Conservation (phyloP, 2,888 invertebrate genomes). For the Pseudoips prasinana region DNA sequence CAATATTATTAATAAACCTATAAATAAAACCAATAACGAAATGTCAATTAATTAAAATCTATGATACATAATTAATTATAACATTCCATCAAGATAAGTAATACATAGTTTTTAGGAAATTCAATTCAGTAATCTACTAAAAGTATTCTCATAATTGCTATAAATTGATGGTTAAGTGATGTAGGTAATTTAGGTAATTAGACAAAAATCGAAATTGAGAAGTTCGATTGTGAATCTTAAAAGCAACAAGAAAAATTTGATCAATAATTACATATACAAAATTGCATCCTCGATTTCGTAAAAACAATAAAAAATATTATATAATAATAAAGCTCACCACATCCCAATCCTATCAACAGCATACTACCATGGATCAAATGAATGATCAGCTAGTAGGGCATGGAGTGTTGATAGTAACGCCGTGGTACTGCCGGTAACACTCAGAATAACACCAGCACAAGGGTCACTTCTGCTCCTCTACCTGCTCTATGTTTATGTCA, state of each 20-base stretch:
- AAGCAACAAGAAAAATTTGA: conserved; percentile 49
- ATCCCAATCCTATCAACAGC: conserved; percentile 53
- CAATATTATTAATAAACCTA: conserved; percentile 54
- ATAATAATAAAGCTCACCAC: conserved; percentile 57
- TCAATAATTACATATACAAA: conserved; percentile 44
- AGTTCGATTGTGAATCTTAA: conserved; percentile 51
- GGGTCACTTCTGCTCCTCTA: conserved; percentile 46
- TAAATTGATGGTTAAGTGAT: conserved; percentile 52
- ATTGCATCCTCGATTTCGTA: conserved; percentile 44
- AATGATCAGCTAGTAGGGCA: conserved; percentile 37
- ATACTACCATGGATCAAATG: conserved; percentile 47
- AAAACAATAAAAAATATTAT: conserved; percentile 58
- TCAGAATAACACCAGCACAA: conserved; percentile 62
- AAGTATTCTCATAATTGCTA: conserved; percentile 39
- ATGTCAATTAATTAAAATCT: conserved; percentile 68
- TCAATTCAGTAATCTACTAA: conserved; percentile 44
- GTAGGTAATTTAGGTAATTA: conserved; percentile 36
- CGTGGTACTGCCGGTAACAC: conserved; percentile 23
- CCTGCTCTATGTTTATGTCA: conserved; percentile 48
- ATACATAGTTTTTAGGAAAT: conserved; percentile 46
- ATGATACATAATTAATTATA: conserved; percentile 49
- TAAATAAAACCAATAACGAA: conserved; percentile 69
- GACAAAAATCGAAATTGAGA: conserved; percentile 49
- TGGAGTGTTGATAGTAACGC: conserved; percentile 12
- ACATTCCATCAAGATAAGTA: conserved; percentile 57